Evolutionary conservation across 2,797 vertebrate genomes (phyloP).

Genomic region (Natrix natrix): DNA sequence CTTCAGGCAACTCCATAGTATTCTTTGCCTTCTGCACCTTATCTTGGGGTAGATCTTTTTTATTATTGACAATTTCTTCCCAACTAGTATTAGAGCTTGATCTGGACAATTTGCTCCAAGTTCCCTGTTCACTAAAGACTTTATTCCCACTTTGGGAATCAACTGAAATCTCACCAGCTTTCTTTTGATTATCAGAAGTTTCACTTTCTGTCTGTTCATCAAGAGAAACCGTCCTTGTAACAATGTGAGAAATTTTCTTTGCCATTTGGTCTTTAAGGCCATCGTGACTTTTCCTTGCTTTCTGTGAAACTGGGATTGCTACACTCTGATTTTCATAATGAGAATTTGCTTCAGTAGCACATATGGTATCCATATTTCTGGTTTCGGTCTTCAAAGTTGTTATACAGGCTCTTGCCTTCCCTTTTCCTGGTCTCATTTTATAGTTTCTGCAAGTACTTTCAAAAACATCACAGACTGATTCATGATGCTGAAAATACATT

Average conservation of each 20-base stretch:
- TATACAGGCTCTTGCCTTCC: slow-evolving; percentile 71
- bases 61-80: slow-evolving; percentile 62
- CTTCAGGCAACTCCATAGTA: slow-evolving; percentile 40
- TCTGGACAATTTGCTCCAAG: slow-evolving; percentile 78
- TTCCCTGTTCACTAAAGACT: slow-evolving; percentile 74
- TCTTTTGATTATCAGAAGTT: not conserved
- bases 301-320: slow-evolving; percentile 9
- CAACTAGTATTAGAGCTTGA: slow-evolving; percentile 62
- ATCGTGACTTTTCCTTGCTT: slow-evolving; percentile 3
- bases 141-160: slow-evolving; percentile 64
- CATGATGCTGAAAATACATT: slow-evolving; percentile 81
- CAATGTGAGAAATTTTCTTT: not conserved
- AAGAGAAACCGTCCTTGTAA: slow-evolving; percentile 30
- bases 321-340: not conserved
- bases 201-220: slow-evolving; percentile 27
- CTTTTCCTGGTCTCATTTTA: not conserved
- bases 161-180: slow-evolving; percentile 9
- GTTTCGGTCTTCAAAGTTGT: slow-evolving; percentile 82
- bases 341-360: slow-evolving; percentile 42
- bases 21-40: slow-evolving; percentile 1
- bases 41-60: slow-evolving; percentile 25
- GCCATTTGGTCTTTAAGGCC: not conserved
- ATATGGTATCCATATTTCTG: slow-evolving; percentile 57
- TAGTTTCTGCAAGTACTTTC: slow-evolving; percentile 61
- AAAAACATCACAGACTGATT: slow-evolving; percentile 77